phyloP scores from a whole-genome alignment of 1,140 invertebrate genomes.

The Aphis gossypii region DNA sequence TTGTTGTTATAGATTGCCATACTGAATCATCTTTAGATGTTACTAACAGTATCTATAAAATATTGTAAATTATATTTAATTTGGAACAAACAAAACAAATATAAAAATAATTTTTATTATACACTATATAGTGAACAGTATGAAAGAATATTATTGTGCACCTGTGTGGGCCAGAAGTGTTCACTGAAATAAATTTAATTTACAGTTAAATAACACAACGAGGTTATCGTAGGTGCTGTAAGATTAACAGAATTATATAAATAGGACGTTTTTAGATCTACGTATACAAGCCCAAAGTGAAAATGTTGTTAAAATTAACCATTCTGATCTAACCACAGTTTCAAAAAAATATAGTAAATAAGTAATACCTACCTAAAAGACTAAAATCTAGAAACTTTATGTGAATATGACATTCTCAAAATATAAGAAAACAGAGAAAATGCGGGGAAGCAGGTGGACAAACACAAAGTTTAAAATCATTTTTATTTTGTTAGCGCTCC shows the following conservation, averaged over 20 bases:
- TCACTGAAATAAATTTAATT: not conserved
- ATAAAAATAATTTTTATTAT: not conserved
- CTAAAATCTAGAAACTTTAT: not conserved
- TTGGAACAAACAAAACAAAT: not conserved
- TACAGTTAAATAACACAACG: not conserved
- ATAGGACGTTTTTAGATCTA: not conserved
- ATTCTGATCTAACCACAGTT: no score
- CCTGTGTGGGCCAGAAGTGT: no score
- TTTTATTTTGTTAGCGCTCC: not conserved
- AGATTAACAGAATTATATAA: not conserved
- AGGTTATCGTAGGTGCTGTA: not conserved
- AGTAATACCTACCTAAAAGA: not conserved
- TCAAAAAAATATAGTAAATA: no score
- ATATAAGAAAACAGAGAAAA: not conserved
- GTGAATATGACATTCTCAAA: not conserved
- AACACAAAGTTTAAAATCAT: not conserved
- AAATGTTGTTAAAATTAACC: not conserved
- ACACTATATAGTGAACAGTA: not conserved
- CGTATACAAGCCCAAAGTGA: not conserved
- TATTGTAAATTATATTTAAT: not conserved
- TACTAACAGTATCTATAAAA: conserved; percentile 33
- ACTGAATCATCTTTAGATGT: conserved; percentile 48
- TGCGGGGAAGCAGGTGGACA: not conserved
- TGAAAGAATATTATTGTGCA: no score
- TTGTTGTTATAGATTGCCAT: conserved; percentile 4